Evolutionary conservation across 2,888 invertebrate species (phyloP), one percentile per base, ranked within the genome.

Genomic region (Watsonalla binaria): DNA sequence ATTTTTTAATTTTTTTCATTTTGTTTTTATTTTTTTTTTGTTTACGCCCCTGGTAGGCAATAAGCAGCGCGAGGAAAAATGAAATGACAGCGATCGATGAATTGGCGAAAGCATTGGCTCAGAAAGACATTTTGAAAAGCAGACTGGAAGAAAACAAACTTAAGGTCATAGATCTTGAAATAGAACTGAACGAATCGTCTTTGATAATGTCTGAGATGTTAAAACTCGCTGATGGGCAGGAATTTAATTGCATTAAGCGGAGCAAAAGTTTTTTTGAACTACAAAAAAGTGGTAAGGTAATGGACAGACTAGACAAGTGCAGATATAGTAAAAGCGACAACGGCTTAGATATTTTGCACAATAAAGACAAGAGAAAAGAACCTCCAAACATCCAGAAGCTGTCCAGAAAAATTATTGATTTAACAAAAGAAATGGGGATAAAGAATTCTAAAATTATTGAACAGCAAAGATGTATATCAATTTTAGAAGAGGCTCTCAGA

Each of bases 261-360:
- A 86, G 87, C 60, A 86, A 80, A 72, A 90, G 88, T 70, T 88
- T 84, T 73, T 87, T 87, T 63, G 90, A 90, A 68, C 72, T 90
- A 60, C 91, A 91, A 78, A 92, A 92, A 79, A 92, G 90, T 84
- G 91, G 91, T 90, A 92, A 91, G 90, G 91, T 92, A 88, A 91
- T 88, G 77, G 90, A 90, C 86, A 91, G 92, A 83, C 84, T 92
- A 66, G 91, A 90, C 74, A 91, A 87, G 78, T 82, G 86, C 80
- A 90, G 82, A 78, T 79, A 81, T 67, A 90, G 90, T 70, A 86
- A 78, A 68, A 88, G 90, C 62, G 78, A 78, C 68, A 90, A 88
- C 65, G 84, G 87, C 66, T 72, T 90, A 63, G 78, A 83, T 63
- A 66, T 73, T 54, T 71, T 80, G 61, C 76, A 80, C 65, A 71